Conservation (phyloP, 2,113 vertebrate species). For the Sphaerodactylus townsendi region DNA sequence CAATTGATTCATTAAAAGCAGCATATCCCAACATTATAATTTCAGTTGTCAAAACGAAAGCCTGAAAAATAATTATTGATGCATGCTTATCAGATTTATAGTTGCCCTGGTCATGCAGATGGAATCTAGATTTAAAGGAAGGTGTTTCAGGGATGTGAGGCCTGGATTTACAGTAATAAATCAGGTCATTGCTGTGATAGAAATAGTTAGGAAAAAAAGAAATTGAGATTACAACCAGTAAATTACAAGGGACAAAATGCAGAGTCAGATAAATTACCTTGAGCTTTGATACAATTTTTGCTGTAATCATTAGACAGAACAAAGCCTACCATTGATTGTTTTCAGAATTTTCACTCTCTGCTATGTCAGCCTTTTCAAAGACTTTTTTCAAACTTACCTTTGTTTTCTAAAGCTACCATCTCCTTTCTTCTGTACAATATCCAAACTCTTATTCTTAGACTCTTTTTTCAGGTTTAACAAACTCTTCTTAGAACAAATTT, state of each 20-base stretch:
- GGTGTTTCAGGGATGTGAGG: not conserved
- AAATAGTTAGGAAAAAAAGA: not conserved
- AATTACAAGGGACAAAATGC: not conserved
- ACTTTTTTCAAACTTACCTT: not conserved
- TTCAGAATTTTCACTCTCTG: not conserved
- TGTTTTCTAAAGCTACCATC: not conserved
- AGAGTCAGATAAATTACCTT: not conserved
- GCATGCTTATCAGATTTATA: too few relatives aligned
- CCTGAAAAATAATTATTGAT: not conserved
- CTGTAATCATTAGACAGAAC: not conserved
- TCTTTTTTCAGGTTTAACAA: not conserved
- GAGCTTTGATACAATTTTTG: not conserved
- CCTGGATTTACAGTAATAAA: not conserved
- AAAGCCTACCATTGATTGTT: constrained; percentile 1
- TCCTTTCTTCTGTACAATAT: not conserved
- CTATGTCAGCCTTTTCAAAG: not conserved
- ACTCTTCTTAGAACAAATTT: not conserved
- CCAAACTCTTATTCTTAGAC: not conserved
- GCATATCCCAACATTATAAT: not conserved
- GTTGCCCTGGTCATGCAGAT: not conserved
- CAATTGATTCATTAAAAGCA: not conserved
- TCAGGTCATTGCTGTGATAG: not conserved
- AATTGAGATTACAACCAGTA: not conserved
- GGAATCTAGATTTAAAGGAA: too few relatives aligned
- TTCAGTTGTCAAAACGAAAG: not conserved